Evolutionary conservation across 2,888 invertebrate genomes (phyloP).

Genomic region (Dynastes grantii): DNA sequence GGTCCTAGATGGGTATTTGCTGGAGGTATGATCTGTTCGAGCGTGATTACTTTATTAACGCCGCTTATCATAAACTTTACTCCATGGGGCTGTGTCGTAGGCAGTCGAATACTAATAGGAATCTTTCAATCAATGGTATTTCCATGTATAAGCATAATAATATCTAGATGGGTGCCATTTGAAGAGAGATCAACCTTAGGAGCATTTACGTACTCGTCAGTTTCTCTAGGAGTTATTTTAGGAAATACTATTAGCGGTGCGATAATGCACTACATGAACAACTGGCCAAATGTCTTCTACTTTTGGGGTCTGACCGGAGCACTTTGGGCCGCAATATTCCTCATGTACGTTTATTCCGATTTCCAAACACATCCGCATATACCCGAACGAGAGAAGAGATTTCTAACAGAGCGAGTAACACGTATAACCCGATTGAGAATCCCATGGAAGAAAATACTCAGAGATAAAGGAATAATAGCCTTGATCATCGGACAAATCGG

Average conservation of each 20-base stretch:
- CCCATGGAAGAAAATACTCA: slow-evolving; percentile 43
- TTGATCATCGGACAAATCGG: slow-evolving; percentile 82
- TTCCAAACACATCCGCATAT: slow-evolving; percentile 71
- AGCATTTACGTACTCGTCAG: slow-evolving; percentile 22
- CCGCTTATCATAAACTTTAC: background rate
- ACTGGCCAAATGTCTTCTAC: slow-evolving; percentile 68
- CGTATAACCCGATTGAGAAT: slow-evolving; percentile 16
- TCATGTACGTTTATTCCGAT: slow-evolving; percentile 70
- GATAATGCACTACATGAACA: slow-evolving; percentile 72
- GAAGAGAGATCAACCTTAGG: slow-evolving; percentile 32
- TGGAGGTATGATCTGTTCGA: background rate
- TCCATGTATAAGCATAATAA: slow-evolving; percentile 29
- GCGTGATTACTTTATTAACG: background rate
- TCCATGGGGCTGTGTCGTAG: slow-evolving; percentile 7
- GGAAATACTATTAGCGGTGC: slow-evolving; percentile 24
- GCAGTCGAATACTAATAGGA: slow-evolving; percentile 2
- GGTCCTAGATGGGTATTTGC: slow-evolving; percentile 23
- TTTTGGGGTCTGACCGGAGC: slow-evolving; percentile 21
- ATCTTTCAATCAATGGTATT: slow-evolving; percentile 11
- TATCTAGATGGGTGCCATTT: slow-evolving; percentile 42
- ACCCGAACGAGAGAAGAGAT: slow-evolving; percentile 31
- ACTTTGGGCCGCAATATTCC: slow-evolving; percentile 50
- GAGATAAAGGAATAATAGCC: slow-evolving; percentile 81
- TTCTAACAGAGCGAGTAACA: slow-evolving; percentile 16
- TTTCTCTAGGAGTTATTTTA: slow-evolving; percentile 23